phyloP scores from a whole-genome alignment of 2,888 invertebrate genomes.

The Agapostemon virescens region DNA sequence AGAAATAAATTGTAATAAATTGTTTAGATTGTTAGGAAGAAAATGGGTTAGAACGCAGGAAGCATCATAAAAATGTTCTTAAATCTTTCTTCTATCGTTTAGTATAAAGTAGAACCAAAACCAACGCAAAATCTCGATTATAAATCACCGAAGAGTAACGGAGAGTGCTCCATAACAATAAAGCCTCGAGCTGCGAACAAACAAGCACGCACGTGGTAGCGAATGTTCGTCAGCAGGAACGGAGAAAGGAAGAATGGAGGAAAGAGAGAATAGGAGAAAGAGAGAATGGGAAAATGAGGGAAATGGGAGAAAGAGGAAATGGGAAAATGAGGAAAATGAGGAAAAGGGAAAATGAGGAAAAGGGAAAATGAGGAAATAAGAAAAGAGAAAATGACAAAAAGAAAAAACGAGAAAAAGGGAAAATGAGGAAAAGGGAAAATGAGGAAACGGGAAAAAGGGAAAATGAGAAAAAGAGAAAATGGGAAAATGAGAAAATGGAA shows the following conservation, averaged over 20 bases:
- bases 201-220: constrained; percentile 11
- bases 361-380: too few relatives aligned
- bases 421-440: too few relatives aligned
- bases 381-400: too few relatives aligned
- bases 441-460: too few relatives aligned
- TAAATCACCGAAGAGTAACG: not conserved
- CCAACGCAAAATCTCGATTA: not conserved
- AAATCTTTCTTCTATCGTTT: not conserved
- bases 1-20: not conserved
- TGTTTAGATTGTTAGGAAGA: not conserved
- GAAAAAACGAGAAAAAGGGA: too few relatives aligned
- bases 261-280: not conserved
- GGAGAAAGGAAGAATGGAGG: not conserved
- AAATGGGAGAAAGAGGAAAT: too few relatives aligned
- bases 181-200: constrained; percentile 11
- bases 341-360: too few relatives aligned
- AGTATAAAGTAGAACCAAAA: not conserved
- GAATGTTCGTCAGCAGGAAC: not conserved
- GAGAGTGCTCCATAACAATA: constrained; percentile 1
- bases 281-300: not conserved
- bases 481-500: too few relatives aligned
- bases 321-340: too few relatives aligned
- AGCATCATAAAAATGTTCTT: not conserved
- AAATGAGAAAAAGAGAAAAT: too few relatives aligned
- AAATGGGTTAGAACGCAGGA: not conserved